Evolutionary conservation across 2,888 invertebrate species (phyloP), one percentile per base, ranked within the genome.

Genomic region (Julus scandinavius): DNA sequence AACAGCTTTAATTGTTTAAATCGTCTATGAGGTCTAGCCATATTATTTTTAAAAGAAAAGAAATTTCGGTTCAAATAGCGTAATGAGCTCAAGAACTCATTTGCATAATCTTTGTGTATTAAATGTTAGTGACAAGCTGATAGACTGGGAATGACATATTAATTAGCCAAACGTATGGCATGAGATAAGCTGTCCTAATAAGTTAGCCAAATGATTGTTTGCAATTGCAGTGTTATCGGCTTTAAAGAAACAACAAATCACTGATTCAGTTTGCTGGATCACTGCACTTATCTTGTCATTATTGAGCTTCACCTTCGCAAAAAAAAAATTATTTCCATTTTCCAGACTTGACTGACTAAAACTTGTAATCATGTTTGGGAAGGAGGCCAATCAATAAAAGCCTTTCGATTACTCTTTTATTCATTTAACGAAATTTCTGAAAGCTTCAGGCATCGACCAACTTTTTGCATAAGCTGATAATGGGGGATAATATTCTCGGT

Each of bases 301-400:
- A 72, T 72, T 72, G 72, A 72, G 11, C 72, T 38, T 20, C 38
- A 11, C 80, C 80, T 80, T 80, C 38, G 38, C 38, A 29, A 2
- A 80, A 29, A 29, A 72, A 72, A n/a, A n/a, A n/a, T n/a, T n/a
- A 20, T 38, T 80, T 38, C 80, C 38, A 29, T 80, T 80, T 80
- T 80, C 38, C 38, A 38, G 29, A 29, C 80, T 80, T 11, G 38
- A 2, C 20, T 20, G 80, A 38, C 9, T 80, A 80, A 80, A 80
- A 80, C 38, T 80, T 13, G 80, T 20, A 80, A 80, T 80, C 80
- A 38, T 80, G 38, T 80, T 38, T 80, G 38, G 38, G 38, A 80
- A 80, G 80, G 38, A 13, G 80, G 80, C 38, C 80, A 80, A 80
- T 80, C 80, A 80, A 80, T 80, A 80, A 80, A 80, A 80, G 38